phyloP scores from a whole-genome alignment of 2,888 invertebrate genomes.

The Plusia festucae region DNA sequence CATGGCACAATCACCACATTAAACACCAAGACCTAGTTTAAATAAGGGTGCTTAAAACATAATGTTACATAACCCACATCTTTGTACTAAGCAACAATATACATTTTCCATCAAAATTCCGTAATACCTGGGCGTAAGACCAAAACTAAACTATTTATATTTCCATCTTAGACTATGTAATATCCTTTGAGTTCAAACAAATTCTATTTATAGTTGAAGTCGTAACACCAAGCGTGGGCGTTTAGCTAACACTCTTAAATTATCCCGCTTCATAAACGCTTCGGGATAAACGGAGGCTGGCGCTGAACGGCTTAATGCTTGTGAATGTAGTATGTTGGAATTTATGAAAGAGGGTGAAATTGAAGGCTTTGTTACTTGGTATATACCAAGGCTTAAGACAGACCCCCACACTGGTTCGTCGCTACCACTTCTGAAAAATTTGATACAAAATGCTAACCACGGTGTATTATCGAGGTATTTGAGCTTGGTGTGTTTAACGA shows the following conservation, averaged over 20 bases:
- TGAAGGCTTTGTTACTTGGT: not conserved
- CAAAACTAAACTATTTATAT: not conserved
- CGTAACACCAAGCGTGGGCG: constrained; percentile 34
- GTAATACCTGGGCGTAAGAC: not conserved
- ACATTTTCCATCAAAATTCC: not conserved
- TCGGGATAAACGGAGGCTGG: not conserved
- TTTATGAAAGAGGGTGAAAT: not conserved
- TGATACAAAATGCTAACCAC: too few species aligned
- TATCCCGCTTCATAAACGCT: constrained; percentile 13
- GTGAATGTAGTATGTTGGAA: not conserved
- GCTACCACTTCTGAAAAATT: too few species aligned
- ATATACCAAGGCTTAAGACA: too few species aligned
- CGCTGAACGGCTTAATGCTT: constrained; percentile 8
- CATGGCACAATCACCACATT: too few species aligned
- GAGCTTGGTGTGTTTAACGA: too few species aligned
- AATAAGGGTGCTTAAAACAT: too few species aligned
- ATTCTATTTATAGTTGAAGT: constrained; percentile 23
- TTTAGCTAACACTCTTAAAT: constrained; percentile 34
- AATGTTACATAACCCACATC: too few species aligned
- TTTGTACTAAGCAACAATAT: not conserved
- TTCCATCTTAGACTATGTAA: not conserved
- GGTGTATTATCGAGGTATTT: too few species aligned
- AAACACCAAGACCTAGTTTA: too few species aligned
- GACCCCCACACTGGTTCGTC: too few species aligned
- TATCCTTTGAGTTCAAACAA: not conserved